Conservation (phyloP, 1,140 invertebrate genomes). For the Euglossa dilemma region DNA sequence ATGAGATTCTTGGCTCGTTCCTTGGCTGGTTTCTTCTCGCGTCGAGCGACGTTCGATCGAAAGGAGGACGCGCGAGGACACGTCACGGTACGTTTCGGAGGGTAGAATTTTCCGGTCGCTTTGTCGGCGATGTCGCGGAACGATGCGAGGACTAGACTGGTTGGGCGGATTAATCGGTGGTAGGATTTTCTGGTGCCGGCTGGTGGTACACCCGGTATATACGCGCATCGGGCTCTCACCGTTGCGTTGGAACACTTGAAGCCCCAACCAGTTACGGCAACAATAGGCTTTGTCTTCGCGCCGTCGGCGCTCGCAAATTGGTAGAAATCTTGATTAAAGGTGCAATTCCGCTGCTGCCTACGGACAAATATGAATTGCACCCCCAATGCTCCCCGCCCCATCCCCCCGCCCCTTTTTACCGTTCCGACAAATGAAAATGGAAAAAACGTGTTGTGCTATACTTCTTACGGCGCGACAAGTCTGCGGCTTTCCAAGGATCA, state of each 20-base stretch:
- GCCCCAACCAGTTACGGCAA: slow-evolving; percentile 82
- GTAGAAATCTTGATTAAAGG: slow-evolving; percentile 83
- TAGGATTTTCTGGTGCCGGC: neutral
- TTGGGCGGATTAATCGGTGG: neutral
- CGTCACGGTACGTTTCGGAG: neutral
- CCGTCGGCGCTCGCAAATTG: slow-evolving; percentile 82
- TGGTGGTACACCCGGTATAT: slow-evolving; percentile 69
- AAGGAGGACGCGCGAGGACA: neutral
- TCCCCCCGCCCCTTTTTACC: slow-evolving; percentile 29
- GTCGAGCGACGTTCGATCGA: too few relatives aligned
- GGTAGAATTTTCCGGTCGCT: neutral
- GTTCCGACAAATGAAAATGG: slow-evolving; percentile 67
- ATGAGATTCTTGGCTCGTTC: too few relatives aligned
- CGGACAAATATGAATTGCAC: slow-evolving; percentile 78
- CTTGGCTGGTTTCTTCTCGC: too few relatives aligned
- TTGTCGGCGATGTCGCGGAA: neutral
- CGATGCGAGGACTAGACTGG: too few relatives aligned
- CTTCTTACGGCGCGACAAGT: slow-evolving; percentile 42
- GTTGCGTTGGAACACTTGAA: slow-evolving; percentile 81
- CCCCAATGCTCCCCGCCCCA: slow-evolving; percentile 60
- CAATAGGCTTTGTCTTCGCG: slow-evolving; percentile 82
- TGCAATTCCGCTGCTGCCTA: slow-evolving; percentile 79
- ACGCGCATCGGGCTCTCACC: slow-evolving; percentile 68
- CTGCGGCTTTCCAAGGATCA: slow-evolving; percentile 35
- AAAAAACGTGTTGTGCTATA: slow-evolving; percentile 56